Base-by-base conservation (phyloP, 2,113 vertebrate species). In the Phylloscopus whistleri region DNA sequence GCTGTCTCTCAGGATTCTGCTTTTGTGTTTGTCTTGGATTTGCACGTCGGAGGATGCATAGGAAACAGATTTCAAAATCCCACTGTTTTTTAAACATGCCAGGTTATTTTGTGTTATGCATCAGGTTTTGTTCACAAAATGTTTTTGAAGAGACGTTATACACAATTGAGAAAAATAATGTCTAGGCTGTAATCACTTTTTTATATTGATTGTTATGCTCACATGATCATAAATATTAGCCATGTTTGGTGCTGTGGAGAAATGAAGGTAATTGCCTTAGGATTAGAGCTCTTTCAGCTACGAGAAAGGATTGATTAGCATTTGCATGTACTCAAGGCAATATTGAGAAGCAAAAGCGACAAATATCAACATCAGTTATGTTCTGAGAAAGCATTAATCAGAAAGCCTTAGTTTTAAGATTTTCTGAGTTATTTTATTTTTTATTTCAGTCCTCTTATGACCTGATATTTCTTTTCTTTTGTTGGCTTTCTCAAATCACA, bases 211-310 rank as follows among this genome's bases (percentile, higher is more conserved):
- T 97, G 97, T 98, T 98, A 96, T 96, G 95, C 95, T 98, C 97
- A 98, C 97, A 98, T 98, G 98, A 98, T 98, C 97, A 97, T 98
- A 98, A 98, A 98, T 98, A 98, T 98, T 98, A 98, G 97, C 97
- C 96, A 96, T 98, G 97, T 98, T 98, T 98, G 96, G 94, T 98
- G 97, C 98, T 97, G 97, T 98, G 96, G 94, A 98, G 97, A 98
- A 98, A 98, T 98, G 97, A 98, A 98, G 97, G 98, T 98, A 98
- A 98, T 98, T 98, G 97, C 98, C 95, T 98, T 98, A 97, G 98
- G 98, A 98, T 98, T 98, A 98, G 97, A 98, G 97, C 96, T 98
- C 97, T 98, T 98, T 98, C 97, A 98, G 97, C 96, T 97, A 52
- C 24, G 46, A 97, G 97, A 97, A 98, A 97, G 94, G 94, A 97